Evolutionary conservation across 2,113 vertebrate species (phyloP), one percentile per base, ranked within the genome.

Genomic region (Ia io): DNA sequence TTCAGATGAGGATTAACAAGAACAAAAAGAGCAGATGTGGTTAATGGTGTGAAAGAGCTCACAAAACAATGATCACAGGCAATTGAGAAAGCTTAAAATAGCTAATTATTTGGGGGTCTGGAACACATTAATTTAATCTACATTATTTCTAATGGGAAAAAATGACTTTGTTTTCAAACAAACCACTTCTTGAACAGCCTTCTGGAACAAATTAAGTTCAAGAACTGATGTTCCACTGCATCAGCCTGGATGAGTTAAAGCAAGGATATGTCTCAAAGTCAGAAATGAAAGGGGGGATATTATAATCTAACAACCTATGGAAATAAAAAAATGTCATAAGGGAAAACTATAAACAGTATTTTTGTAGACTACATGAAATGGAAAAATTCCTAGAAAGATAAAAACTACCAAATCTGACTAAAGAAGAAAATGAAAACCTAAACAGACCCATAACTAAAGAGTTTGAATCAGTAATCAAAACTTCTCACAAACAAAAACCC

Each of bases 381-480:
- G 13, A 87, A 28, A 73, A 76, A 92, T 76, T 71, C 32, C 59
- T 82, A 65, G 30, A 83, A 59, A 76, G 40, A 87, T 40, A n/a
- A 40, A 88, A 95, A 59, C 32, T 87, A 90, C 44, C 22, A 87
- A 87, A 85, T 22, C 18, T 92, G 23, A n/a, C n/a, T 42, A 74
- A 69, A 25, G 11, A 70, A 83, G 30, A 90, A 93, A 78, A 2
- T 63, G 9, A 89, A 83, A 91, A 47, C 88, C 32, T 79, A 32
- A 59, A 90, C n/a, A 84, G 10, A 74, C 32, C 3, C 69, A 86
- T 10, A 51, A 84, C 30, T 61, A 4, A 79, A 89, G 14, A 47
- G 16, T 84, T 25, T 96, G 17, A 82, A 82, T 89, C 47, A 78
- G 7, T 51, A 96, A 84, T 67, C 32, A 88, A 95, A 95, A 86